phyloP scores from a whole-genome alignment of 2,888 invertebrate genomes.

The Tetragonisca angustula region DNA sequence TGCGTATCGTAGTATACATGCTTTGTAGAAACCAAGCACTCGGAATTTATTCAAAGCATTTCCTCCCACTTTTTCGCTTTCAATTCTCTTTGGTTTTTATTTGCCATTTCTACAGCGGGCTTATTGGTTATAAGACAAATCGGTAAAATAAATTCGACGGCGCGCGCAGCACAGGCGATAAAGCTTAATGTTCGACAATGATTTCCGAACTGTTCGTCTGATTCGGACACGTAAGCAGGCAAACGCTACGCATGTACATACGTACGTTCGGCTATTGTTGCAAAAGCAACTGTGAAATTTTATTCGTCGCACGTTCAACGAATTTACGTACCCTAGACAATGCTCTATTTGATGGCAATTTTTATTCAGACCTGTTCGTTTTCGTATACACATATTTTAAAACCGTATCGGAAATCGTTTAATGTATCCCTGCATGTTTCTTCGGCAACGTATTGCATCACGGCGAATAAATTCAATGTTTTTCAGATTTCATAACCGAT shows the following conservation, averaged over 20 bases:
- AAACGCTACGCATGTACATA: not conserved
- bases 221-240: conserved; percentile 15
- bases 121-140: conserved; percentile 50
- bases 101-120: conserved; percentile 15
- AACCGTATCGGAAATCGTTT: not conserved
- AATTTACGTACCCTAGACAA: conserved; percentile 11
- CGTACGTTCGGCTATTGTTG: conserved; percentile 14
- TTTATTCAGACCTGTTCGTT: conserved; percentile 20
- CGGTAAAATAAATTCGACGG: conserved; percentile 35
- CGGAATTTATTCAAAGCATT: not conserved
- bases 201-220: conserved; percentile 42
- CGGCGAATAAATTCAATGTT: not conserved
- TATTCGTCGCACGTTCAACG: conserved; percentile 30
- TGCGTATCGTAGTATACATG: not conserved
- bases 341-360: conserved; percentile 27
- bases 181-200: conserved; percentile 49
- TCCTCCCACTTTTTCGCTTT: not conserved
- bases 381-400: not conserved
- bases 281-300: conserved; percentile 40
- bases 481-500: not conserved
- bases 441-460: not conserved
- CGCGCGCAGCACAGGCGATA: conserved; percentile 23
- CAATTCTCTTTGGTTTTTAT: conserved; percentile 22
- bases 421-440: not conserved
- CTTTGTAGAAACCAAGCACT: too few relatives aligned